A percentile compares a stretch with the other conserved stretches of the same genome.
Conservation (phyloP, 2,113 vertebrate genomes). For the Bostrychus sinensis region DNA sequence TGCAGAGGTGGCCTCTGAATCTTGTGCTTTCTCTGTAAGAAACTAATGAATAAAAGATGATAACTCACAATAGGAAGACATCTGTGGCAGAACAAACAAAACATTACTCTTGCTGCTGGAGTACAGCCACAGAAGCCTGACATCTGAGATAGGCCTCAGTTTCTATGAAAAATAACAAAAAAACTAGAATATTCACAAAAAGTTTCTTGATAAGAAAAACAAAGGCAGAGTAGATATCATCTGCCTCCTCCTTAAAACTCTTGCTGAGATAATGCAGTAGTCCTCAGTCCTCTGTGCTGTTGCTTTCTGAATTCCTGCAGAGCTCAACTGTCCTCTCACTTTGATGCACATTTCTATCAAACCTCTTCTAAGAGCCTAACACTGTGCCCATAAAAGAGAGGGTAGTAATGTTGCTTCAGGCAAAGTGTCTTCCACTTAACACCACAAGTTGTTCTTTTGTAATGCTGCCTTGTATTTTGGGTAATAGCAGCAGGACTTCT, state of each 20-base stretch:
- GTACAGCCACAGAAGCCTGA: slow-evolving; percentile 23
- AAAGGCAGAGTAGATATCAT: slow-evolving; percentile 4
- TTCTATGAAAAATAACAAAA: slow-evolving; percentile 10
- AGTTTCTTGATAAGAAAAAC: slow-evolving; percentile 18
- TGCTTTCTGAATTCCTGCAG: slow-evolving; percentile 14
- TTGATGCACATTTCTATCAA: slow-evolving; percentile 10
- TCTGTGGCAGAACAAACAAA: slow-evolving; percentile 63
- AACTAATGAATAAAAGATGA: slow-evolving; percentile 64
- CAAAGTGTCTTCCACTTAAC: slow-evolving; percentile 22
- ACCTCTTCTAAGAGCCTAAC: slow-evolving; percentile 23
- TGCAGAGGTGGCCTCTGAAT: slow-evolving; percentile 12
- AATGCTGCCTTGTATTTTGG: background rate
- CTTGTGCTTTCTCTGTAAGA: slow-evolving; percentile 16
- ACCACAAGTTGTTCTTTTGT: background rate
- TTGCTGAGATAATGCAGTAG: slow-evolving; percentile 1
- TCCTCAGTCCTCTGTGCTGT: background rate
- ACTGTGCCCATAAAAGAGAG: background rate
- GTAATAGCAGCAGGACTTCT: background rate
- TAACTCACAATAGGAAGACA: slow-evolving; percentile 40
- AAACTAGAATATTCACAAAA: slow-evolving; percentile 10
- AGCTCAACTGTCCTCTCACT: slow-evolving; percentile 18
- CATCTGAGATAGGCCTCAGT: slow-evolving; percentile 17
- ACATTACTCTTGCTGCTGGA: slow-evolving; percentile 38
- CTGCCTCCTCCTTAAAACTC: background rate
- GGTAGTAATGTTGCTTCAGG: slow-evolving; percentile 18